phyloP scores from a whole-genome alignment of 2,888 invertebrate species.

The Cryptophagus acutangulus region DNA sequence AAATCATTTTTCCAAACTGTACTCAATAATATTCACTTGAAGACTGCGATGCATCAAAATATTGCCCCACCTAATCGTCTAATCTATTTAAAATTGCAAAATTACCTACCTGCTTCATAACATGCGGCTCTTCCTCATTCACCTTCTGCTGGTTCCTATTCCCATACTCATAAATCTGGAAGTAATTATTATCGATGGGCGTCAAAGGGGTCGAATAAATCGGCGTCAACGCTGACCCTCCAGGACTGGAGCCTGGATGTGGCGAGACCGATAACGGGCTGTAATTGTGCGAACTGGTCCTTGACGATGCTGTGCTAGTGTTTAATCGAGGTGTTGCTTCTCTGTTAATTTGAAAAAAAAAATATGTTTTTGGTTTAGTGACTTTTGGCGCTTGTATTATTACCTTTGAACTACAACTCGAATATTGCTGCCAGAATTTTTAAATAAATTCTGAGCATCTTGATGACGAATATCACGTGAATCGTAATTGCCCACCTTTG shows the following conservation, averaged over 20 bases:
- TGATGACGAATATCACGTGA: conserved; percentile 82
- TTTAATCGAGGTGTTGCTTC: conserved; percentile 35
- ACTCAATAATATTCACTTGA: conserved; percentile 4
- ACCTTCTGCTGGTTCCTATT: conserved; percentile 23
- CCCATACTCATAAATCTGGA: conserved; percentile 35
- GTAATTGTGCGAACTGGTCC: conserved; percentile 47
- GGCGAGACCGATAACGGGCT: conserved; percentile 47
- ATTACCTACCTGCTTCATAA: conserved; percentile 54
- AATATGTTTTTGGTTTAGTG: neutral
- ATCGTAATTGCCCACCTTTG: conserved; percentile 86
- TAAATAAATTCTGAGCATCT: conserved; percentile 85
- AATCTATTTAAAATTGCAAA: too few relatives aligned
- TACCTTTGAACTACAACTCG: conserved; percentile 80
- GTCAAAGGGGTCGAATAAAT: conserved; percentile 43
- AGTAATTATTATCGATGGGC: conserved; percentile 43
- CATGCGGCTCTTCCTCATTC: conserved; percentile 47
- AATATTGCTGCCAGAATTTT: conserved; percentile 73
- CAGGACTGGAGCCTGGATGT: conserved; percentile 46
- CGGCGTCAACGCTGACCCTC: conserved; percentile 44
- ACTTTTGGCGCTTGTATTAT: conserved; percentile 17
- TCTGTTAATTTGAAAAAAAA: too few relatives aligned
- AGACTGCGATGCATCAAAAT: conserved; percentile 1
- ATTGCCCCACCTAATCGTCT: neutral
- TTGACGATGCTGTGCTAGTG: conserved; percentile 51
- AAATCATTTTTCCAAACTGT: conserved; percentile 37